Evolutionary conservation across 53 echinoderm and acorn worm genomes (phyloP).

Genomic region (Patiria pectinifera): DNA sequence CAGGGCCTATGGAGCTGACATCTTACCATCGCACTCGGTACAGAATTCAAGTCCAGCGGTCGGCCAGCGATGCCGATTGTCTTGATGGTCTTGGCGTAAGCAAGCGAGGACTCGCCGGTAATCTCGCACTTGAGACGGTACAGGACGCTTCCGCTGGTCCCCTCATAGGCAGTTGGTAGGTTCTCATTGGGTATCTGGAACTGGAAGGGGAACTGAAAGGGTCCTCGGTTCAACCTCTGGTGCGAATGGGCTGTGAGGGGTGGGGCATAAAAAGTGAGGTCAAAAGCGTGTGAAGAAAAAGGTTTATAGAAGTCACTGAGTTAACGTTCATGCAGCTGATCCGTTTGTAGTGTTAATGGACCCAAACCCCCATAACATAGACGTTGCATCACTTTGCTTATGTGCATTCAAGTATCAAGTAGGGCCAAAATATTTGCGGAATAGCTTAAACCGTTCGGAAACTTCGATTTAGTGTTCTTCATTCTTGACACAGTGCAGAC

Average conservation of each 20-base stretch:
- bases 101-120: constrained; percentile 4
- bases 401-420: too few species aligned
- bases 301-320: too few species aligned
- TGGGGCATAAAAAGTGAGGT: neutral
- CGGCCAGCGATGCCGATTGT: constrained; percentile 15
- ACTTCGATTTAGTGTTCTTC: too few species aligned
- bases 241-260: neutral
- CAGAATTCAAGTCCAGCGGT: constrained; percentile 21
- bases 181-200: constrained; percentile 14
- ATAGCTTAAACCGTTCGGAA: too few species aligned
- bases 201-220: constrained; percentile 13
- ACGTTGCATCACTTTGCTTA: too few species aligned
- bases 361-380: too few species aligned
- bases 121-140: constrained; percentile 45
- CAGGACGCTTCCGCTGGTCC: constrained; percentile 12
- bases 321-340: too few species aligned
- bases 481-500: too few species aligned
- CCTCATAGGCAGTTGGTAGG: constrained; percentile 31
- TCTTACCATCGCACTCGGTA: constrained; percentile 34
- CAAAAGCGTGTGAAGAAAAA: neutral
- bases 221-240: constrained; percentile 12
- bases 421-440: too few species aligned
- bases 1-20: neutral
- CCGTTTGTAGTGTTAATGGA: too few species aligned
- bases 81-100: constrained; percentile 4